Evolutionary conservation across 2,797 vertebrate species (phyloP), one percentile per base, ranked within the genome.

Genomic region (Botia almorhae): DNA sequence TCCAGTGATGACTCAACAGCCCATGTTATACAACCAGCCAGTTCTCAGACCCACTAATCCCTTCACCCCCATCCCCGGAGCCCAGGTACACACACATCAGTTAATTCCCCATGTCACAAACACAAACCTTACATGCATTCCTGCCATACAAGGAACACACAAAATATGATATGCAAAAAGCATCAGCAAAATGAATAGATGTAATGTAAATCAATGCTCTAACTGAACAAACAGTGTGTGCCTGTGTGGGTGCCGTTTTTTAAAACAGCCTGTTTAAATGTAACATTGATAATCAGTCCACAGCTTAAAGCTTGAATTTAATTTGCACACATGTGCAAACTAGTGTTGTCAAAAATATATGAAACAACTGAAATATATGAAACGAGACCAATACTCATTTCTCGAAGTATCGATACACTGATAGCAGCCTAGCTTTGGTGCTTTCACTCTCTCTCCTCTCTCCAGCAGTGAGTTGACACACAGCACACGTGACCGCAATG

Each of bases 31-130:
- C 84, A 94, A 93, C 55, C 96, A 95, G 86, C 91, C 94, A 86
- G 93, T 94, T 85, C 93, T 97, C 88, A 94, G 95, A 93, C 93
- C 94, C 89, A 95, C 93, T 78, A 96, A 95, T 87, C 94, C 95
- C 81, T 96, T 97, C 84, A 92, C 94, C 84, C 92, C 93, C 78
- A 91, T 95, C 82, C 94, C 93, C 80, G 95, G 95, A 93, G 93
- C 95, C 87, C 94, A 98, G 94, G 96, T 96, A 89, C 46, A 16
- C 7, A 61, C 50, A 17, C 43, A 33, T 21, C 48, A 36, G 7
- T 33, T 43, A 21, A 50, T 7, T 46, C 7, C 11, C 39, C 8
- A 10, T 48, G 2, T 19, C 17, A 33, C 4, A 58, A 11, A 46
- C 16, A 39, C 2, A 21, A 8, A 26, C 19, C 64, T 46, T 21